Evolutionary conservation across 1,140 invertebrate species (phyloP), one percentile per base, ranked within the genome.

Genomic region (Dufourea novaeangliae): DNA sequence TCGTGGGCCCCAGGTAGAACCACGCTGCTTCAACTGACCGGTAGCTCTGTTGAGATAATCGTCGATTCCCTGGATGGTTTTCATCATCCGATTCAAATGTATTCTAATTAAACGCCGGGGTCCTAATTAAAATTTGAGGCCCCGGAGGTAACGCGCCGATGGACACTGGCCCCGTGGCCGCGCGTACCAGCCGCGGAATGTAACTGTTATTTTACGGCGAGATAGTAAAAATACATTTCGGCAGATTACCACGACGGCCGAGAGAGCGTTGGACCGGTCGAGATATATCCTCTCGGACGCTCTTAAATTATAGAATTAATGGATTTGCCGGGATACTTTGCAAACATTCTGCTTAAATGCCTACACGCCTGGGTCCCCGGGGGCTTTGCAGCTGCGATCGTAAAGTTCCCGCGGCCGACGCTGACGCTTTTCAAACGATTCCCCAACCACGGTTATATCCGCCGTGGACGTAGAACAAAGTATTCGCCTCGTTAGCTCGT

Each of bases 241-340:
- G 52, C 41, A 57, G 72, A 78, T 63, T 70, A 73, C 77, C n/a
- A n/a, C n/a, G n/a, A n/a, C n/a, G n/a, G n/a, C n/a, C n/a, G 39
- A 11, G 39, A 68, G 61, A 78, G 29, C 20, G n/a, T n/a, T n/a
- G 27, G 78, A 25, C 46, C 27, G 27, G 20, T 22, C 64, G 77
- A 83, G n/a, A 83, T 83, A 80, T 59, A 68, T 84, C 67, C 63
- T 27, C 29, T 17, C 46, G 32, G 3, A 11, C 62, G 54, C 57
- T 44, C 56, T 69, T 84, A 83, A 77, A 76, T 84, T 77, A 76
- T 80, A 72, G 44, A 72, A 41, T 79, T 80, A 83, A 84, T 83
- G 82, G 63, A 80, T 83, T 83, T 67, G 46, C 32, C 22, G 22
- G 76, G 56, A 75, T 79, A 79, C 17, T 67, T 79, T n/a, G 56